Percentiles rank a stretch among this genome's conserved stretches.
Conservation (phyloP, 2,888 invertebrate species). For the Himalopsyche japonica region DNA sequence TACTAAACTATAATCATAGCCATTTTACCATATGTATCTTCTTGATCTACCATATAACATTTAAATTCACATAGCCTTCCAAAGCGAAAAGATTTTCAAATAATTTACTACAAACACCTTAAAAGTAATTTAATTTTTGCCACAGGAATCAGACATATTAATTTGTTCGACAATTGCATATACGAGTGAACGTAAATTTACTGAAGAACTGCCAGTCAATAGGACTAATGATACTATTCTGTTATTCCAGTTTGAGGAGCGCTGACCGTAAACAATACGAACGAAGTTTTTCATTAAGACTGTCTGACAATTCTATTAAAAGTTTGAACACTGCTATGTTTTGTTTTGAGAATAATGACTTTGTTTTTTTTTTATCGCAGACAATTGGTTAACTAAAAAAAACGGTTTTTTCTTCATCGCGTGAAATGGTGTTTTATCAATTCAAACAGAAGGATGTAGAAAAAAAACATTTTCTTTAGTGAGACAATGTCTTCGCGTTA, state of each 20-base stretch:
- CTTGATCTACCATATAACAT: too few relatives aligned
- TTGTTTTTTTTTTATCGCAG: background rate
- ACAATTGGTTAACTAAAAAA: background rate
- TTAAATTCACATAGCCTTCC: too few relatives aligned
- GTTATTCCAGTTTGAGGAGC: background rate
- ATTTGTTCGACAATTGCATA: too few relatives aligned
- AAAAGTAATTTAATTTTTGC: too few relatives aligned
- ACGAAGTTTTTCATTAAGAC: background rate
- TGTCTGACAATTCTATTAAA: background rate
- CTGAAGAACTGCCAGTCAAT: too few relatives aligned
- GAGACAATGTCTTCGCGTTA: background rate
- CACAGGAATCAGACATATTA: too few relatives aligned
- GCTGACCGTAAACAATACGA: background rate
- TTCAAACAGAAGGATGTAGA: background rate
- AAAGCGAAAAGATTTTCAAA: too few relatives aligned
- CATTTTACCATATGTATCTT: too few relatives aligned
- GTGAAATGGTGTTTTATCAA: background rate
- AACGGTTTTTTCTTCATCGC: background rate
- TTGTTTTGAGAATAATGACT: background rate
- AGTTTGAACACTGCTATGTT: background rate
- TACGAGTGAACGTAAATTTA: too few relatives aligned
- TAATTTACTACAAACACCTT: too few relatives aligned
- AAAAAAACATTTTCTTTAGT: background rate
- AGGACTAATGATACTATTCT: too few relatives aligned
- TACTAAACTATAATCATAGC: too few relatives aligned